phyloP scores from a whole-genome alignment of 2,113 vertebrate species.

The Gnathonemus echidnorhynchus region DNA sequence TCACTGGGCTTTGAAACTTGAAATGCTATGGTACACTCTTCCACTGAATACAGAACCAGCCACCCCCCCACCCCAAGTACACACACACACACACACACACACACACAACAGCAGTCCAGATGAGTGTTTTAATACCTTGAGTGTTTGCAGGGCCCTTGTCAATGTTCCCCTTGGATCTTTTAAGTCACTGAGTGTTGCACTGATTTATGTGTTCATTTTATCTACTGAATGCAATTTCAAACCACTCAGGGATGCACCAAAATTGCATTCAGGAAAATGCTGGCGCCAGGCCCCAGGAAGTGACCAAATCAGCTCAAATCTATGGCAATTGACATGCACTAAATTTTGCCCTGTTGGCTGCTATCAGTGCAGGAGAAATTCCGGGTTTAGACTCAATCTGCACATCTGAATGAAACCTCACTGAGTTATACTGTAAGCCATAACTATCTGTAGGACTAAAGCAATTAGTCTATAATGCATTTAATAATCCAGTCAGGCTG shows the following conservation, averaged over 20 bases:
- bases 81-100: too few relatives aligned
- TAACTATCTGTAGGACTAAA: background rate
- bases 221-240: constrained; percentile 37
- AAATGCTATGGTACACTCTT: background rate
- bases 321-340: constrained; percentile 17
- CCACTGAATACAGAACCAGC: background rate
- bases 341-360: constrained; percentile 31
- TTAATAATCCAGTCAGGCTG: background rate
- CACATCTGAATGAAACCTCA: background rate
- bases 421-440: background rate
- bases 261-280: constrained; percentile 32
- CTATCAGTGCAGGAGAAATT: constrained; percentile 23
- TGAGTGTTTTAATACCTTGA: constrained; percentile 30
- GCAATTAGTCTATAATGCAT: background rate
- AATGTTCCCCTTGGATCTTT: constrained; percentile 39
- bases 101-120: background rate
- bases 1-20: background rate
- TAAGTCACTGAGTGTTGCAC: constrained; percentile 22
- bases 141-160: constrained; percentile 28
- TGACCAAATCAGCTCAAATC: constrained; percentile 27
- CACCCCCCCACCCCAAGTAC: background rate
- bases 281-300: constrained; percentile 25
- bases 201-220: constrained; percentile 42
- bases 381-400: background rate
- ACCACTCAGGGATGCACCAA: constrained; percentile 25